phyloP scores from a whole-genome alignment of 2,888 invertebrate genomes.

The Drosophila kanekoi region DNA sequence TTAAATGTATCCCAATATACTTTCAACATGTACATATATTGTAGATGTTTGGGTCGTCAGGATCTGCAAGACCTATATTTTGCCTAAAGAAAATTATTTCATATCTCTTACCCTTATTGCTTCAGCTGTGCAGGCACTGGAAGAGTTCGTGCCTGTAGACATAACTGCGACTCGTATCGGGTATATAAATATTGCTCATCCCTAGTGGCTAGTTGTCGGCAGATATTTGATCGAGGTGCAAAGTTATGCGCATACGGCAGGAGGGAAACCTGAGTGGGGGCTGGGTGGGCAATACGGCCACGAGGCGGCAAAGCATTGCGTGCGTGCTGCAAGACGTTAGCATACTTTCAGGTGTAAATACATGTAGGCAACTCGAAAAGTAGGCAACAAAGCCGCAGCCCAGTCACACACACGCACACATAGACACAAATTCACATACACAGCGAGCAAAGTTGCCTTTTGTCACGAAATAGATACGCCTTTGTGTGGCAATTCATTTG shows the following conservation, averaged over 20 bases:
- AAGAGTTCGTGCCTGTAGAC: neutral
- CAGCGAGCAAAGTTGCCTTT: conserved; percentile 72
- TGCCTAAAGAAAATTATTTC: too few species aligned
- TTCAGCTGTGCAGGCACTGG: neutral
- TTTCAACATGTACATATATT: too few species aligned
- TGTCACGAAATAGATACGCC: conserved; percentile 81
- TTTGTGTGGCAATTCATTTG: conserved; percentile 62
- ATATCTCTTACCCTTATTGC: too few species aligned
- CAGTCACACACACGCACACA: conserved; percentile 28
- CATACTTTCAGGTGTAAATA: conserved; percentile 80
- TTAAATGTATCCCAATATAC: too few species aligned
- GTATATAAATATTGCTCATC: conserved; percentile 30
- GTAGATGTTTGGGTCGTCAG: too few species aligned
- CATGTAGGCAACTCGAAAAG: conserved; percentile 61
- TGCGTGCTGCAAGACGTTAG: conserved; percentile 83
- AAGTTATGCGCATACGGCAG: conserved; percentile 72
- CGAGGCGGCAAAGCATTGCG: conserved; percentile 51
- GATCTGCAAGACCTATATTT: too few species aligned
- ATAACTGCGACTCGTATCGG: conserved; percentile 8
- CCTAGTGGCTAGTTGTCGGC: conserved; percentile 25
- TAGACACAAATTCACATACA: conserved; percentile 5
- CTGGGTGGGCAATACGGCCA: conserved; percentile 3
- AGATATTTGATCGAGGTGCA: conserved; percentile 64
- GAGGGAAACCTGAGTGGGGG: neutral
- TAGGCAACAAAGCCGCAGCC: conserved; percentile 50